Base-by-base conservation (phyloP, 2,797 vertebrate genomes). In the Fistularia commersonii region DNA sequence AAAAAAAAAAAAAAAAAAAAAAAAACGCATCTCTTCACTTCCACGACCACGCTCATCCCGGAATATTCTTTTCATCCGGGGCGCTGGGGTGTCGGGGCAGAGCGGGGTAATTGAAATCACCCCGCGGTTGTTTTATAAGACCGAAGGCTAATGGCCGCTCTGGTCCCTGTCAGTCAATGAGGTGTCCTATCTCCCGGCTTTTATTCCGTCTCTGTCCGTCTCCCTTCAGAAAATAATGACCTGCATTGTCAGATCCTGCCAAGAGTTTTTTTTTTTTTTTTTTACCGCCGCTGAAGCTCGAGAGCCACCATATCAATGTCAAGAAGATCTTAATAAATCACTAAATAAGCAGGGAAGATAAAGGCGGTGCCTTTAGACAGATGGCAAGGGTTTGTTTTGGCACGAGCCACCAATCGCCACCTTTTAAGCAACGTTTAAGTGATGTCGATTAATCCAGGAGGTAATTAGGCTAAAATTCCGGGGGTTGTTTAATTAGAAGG, bases 71-170 rank as follows among this genome's bases (percentile, higher is more conserved):
- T 57, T 51, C 58, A 74, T 72, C 57, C 69, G 58, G 40, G 15
- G 57, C 35, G 69, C 57, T 40, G 53, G 64, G 56, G 65, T 70
- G 75, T 65, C 10, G 62, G 54, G 72, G 72, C 47, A 60, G 59
- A 69, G 71, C 47, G 39, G 80, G 71, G 65, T 83, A 83, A 83
- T 79, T 81, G 80, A 87, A 83, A 84, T 76, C 73, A 57, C 72
- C 77, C 80, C 59, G 69, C 71, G 80, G 81, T 81, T 78, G 70
- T 81, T 75, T 82, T 63, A 62, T 65, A 77, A 74, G 83, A 74
- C 79, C 77, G 11, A 44, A 70, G 79, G 70, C 80, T 84, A 84
- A 82, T 83, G 74, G 74, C 64, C 57, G 61, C 57, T 67, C 77
- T 60, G 70, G 71, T 80, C 64, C 64, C 73, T 61, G 81, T 80